Conservation (phyloP, 2,113 vertebrate species). For the Speoplatyrhinus poulsoni region DNA sequence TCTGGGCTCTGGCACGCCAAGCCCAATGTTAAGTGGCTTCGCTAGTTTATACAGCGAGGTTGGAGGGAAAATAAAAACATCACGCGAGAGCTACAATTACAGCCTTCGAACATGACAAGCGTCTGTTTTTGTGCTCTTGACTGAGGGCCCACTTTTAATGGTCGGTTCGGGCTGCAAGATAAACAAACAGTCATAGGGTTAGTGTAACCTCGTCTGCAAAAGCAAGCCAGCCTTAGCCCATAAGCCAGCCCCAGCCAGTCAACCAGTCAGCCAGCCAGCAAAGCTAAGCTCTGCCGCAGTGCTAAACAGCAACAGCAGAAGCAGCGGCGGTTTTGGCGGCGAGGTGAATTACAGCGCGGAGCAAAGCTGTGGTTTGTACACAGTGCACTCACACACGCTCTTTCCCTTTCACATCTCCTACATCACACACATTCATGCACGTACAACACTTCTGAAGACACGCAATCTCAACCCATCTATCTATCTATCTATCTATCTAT, state of each 20-base stretch:
- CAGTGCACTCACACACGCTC: slow-evolving; percentile 60
- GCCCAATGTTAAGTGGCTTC: slow-evolving; percentile 78
- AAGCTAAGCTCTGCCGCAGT: slow-evolving; percentile 51
- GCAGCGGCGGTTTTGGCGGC: slow-evolving; percentile 77
- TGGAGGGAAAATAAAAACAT: slow-evolving; percentile 82
- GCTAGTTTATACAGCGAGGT: slow-evolving; percentile 82
- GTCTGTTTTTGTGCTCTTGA: slow-evolving; percentile 78
- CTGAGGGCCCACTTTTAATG: slow-evolving; percentile 73
- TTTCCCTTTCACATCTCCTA: slow-evolving; percentile 53
- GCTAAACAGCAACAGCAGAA: slow-evolving; percentile 64
- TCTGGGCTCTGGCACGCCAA: slow-evolving; percentile 70
- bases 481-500: too few species aligned
- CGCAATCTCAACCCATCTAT: not conserved
- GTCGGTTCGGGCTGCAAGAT: slow-evolving; percentile 72
- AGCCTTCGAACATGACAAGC: slow-evolving; percentile 79
- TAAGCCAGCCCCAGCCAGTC: slow-evolving; percentile 22
- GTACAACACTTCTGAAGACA: not conserved
- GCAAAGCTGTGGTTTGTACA: slow-evolving; percentile 77
- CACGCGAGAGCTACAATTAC: slow-evolving; percentile 78
- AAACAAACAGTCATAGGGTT: slow-evolving; percentile 78
- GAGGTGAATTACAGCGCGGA: slow-evolving; percentile 77
- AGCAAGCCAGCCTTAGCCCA: slow-evolving; percentile 26
- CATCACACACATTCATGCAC: slow-evolving; percentile 27
- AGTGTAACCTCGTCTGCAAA: slow-evolving; percentile 63
- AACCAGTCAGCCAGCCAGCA: slow-evolving; percentile 40